phyloP scores from a whole-genome alignment of 2,113 vertebrate genomes.

The Thryonomys swinderianus region DNA sequence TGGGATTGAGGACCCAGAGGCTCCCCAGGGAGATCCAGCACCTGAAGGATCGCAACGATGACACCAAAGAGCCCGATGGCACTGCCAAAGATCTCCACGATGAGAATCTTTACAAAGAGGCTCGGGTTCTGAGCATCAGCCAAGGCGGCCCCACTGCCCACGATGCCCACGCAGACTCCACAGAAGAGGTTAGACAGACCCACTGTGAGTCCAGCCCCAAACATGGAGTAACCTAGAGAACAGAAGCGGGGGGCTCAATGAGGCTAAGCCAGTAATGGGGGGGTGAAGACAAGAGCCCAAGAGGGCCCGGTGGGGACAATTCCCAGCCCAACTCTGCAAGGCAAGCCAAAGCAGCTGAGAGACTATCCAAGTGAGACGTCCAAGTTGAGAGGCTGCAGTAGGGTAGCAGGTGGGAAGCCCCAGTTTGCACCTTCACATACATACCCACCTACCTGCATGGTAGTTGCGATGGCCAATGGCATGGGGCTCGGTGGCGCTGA shows the following conservation, averaged over 20 bases:
- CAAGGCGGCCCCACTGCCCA: constrained; percentile 97
- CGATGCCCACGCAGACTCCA: constrained; percentile 98
- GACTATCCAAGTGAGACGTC: background rate
- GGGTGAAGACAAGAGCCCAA: background rate
- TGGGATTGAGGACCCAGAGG: background rate
- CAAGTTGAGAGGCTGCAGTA: background rate
- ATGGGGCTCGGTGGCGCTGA: constrained; percentile 93
- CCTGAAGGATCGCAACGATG: constrained; percentile 99
- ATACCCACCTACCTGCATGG: constrained; percentile 91
- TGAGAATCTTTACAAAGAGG: constrained; percentile 99
- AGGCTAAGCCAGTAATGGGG: background rate
- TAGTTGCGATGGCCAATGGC: constrained; percentile 95
- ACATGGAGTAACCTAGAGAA: constrained; percentile 96
- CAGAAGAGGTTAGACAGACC: constrained; percentile 99
- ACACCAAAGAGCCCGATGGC: constrained; percentile 98
- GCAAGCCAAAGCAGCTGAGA: background rate
- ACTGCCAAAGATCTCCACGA: constrained; percentile 99
- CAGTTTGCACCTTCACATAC: background rate
- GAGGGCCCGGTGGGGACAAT: background rate
- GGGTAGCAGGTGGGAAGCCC: background rate
- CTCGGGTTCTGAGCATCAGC: constrained; percentile 98
- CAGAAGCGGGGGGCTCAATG: background rate
- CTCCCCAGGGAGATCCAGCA: constrained; percentile 73
- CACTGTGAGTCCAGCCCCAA: constrained; percentile 98
- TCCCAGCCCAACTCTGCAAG: background rate